Base-by-base conservation (phyloP, 2,113 vertebrate species). In the Odontophorus gujanensis region DNA sequence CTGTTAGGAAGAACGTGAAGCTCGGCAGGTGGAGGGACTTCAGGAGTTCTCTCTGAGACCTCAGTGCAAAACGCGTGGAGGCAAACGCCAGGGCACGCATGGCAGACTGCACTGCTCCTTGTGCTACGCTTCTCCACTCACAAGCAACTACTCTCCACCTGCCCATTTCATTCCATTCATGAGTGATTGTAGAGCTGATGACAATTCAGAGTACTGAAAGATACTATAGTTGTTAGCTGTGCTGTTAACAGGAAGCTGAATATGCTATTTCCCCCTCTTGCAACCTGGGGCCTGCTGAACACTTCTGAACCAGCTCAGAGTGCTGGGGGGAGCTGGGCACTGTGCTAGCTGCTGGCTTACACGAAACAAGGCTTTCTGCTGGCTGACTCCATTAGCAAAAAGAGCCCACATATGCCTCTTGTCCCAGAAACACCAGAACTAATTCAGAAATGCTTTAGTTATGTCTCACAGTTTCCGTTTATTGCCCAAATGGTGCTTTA, bases 31-130 rank as follows among this genome's bases (percentile, higher is more conserved):
- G 48, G 7, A 26, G n/a, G 66, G 15, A 30, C 45, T 36, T 17
- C 30, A 34, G 45, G 58, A 26, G 10, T 71, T 28, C 19, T 50
- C 28, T 48, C 25, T 0, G 1, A 75, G n/a, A 14, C 32, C 32
- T 55, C 34, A 19, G 13, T 12, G 24, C 7, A 13, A 4, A 2
- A 40, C 0, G 18, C 8, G 8, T 11, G 0, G 0, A 67, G 61
- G 55, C 24, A 34, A 63, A 19, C 5, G 19, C 11, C 3, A 26
- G 18, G 26, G 47, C 32, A 28, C 0, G 0, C 4, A 8, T 30
- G 43, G 25, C 36, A 43, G 32, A 13, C 36, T 3, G 3, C 40
- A 4, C 2, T 40, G 40, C 45, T 61, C 15, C 34, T 38, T 12
- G 8, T 16, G 58, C 40, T 48, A 32, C 19, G 10, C n/a, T 36